Conservation (phyloP, 2,797 vertebrate genomes). For the Phalanger gymnotis region DNA sequence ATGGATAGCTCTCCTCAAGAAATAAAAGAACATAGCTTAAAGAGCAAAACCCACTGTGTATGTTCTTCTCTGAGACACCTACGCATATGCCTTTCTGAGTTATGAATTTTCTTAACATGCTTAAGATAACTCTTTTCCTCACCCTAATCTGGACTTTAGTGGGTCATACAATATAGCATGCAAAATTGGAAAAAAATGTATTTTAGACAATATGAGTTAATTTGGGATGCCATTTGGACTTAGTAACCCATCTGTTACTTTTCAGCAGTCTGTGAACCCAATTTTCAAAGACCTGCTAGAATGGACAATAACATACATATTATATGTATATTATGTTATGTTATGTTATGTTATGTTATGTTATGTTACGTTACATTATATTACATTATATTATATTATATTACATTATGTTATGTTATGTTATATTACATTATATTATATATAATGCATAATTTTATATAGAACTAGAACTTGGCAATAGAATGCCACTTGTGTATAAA, state of each 20-base stretch:
- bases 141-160: not conserved
- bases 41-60: not conserved
- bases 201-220: not conserved
- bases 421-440: no score
- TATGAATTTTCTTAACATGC: not conserved
- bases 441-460: not conserved
- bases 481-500: not conserved
- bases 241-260: not conserved
- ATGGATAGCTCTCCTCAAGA: not conserved
- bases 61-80: not conserved
- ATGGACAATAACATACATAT: not conserved
- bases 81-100: not conserved
- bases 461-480: not conserved
- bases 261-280: not conserved
- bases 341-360: no score
- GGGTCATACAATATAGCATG: not conserved
- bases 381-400: no score
- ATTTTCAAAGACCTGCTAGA: not conserved
- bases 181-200: not conserved
- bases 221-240: not conserved
- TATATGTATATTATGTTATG: no score
- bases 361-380: no score
- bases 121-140: not conserved
- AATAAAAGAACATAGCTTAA: not conserved
- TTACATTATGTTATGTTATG: no score